Conservation (phyloP, 2,888 invertebrate genomes). For the Blera fallax region DNA sequence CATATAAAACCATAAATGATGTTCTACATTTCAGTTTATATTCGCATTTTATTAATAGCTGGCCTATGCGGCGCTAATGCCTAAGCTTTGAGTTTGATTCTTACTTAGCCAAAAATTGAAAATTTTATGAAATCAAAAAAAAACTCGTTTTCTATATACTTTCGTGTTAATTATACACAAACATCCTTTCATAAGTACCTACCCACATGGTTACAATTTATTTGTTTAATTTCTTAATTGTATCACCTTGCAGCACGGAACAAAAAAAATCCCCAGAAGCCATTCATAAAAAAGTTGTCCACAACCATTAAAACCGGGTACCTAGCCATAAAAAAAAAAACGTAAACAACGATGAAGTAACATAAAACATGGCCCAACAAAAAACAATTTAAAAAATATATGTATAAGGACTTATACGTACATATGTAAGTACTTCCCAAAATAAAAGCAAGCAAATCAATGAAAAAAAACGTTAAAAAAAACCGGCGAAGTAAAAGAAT, state of each 20-base stretch:
- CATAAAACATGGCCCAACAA: neutral
- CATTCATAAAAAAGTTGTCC: constrained; percentile 6
- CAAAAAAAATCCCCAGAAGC: constrained; percentile 1
- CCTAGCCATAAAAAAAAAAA: neutral
- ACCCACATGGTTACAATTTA: neutral
- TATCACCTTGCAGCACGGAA: neutral
- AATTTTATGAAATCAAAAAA: neutral
- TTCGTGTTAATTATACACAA: neutral
- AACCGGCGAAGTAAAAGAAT: neutral
- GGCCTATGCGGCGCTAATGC: neutral
- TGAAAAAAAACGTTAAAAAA: constrained; percentile 3
- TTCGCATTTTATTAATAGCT: neutral
- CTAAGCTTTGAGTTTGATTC: neutral
- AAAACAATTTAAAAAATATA: neutral
- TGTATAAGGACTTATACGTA: neutral
- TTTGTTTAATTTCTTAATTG: neutral
- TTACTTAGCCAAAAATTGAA: neutral
- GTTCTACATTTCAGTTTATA: neutral
- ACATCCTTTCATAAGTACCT: neutral
- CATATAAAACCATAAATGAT: neutral
- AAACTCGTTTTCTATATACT: neutral
- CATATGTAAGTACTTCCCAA: neutral
- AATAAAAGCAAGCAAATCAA: neutral
- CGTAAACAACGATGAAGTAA: constrained; percentile 25
- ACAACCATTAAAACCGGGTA: neutral